phyloP scores from a whole-genome alignment of 2,888 invertebrate species.

The Siphlonurus alternatus region DNA sequence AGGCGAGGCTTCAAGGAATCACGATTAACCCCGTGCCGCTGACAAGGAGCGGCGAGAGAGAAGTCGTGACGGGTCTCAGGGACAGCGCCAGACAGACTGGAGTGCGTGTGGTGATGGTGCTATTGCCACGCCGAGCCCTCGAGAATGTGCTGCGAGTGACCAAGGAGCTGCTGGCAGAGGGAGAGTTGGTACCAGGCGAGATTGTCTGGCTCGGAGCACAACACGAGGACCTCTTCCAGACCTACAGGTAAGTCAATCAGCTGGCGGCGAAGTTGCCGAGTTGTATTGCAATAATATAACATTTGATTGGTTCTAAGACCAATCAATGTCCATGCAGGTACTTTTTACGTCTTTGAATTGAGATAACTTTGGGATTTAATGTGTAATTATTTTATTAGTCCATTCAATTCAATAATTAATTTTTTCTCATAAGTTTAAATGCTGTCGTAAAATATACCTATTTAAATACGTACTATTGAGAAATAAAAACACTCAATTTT shows the following conservation, averaged over 20 bases:
- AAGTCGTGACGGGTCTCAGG: neutral
- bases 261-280: no score
- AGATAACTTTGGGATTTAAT: no score
- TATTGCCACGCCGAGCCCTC: conserved; percentile 11
- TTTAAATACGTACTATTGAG: no score
- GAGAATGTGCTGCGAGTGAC: conserved; percentile 11
- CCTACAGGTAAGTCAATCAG: conserved; percentile 13
- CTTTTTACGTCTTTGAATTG: no score
- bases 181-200: conserved; percentile 10
- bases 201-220: conserved; percentile 12
- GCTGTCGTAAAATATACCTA: neutral
- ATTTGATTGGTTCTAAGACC: no score
- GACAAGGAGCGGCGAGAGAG: conserved; percentile 2
- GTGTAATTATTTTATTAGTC: neutral
- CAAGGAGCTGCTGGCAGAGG: conserved; percentile 11
- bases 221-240: conserved; percentile 10
- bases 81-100: conserved; percentile 7
- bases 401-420: neutral
- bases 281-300: no score
- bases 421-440: neutral
- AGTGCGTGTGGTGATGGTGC: conserved; percentile 9
- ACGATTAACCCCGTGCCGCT: conserved; percentile 3
- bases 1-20: neutral
- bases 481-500: no score
- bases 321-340: no score